Percentiles rank a stretch among this genome's conserved stretches.
phyloP scores from a whole-genome alignment of 2,113 vertebrate genomes.

The Junco hyemalis region DNA sequence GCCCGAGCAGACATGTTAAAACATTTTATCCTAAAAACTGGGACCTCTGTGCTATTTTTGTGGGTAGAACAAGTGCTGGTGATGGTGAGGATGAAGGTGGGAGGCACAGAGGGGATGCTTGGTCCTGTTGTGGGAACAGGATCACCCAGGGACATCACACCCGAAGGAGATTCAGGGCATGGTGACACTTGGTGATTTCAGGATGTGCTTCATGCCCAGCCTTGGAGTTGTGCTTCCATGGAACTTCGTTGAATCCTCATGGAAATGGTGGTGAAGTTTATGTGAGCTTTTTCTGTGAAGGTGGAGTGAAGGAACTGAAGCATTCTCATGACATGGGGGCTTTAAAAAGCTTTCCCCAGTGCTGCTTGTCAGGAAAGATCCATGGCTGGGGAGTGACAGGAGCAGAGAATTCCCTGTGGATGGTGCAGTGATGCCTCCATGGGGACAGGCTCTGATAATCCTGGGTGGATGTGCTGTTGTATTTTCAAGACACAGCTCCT shows the following conservation, averaged over 20 bases:
- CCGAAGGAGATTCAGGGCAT: accelerated
- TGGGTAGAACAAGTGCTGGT: not conserved
- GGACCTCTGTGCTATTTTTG: not conserved
- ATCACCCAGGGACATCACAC: too few species aligned
- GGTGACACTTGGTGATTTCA: not conserved
- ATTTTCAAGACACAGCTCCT: not conserved
- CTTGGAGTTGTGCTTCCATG: not conserved
- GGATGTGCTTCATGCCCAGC: accelerated
- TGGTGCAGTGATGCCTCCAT: not conserved
- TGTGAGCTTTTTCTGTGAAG: not conserved
- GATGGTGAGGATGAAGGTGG: not conserved
- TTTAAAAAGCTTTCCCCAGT: not conserved
- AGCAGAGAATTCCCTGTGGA: not conserved
- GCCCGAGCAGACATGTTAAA: accelerated
- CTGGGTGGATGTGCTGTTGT: not conserved
- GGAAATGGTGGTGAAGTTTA: not conserved
- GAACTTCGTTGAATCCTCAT: not conserved
- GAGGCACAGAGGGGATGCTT: not conserved
- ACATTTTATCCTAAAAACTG: not conserved
- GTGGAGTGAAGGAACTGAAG: not conserved
- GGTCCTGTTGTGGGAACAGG: not conserved
- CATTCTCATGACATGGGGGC: accelerated
- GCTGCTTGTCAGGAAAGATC: not conserved
- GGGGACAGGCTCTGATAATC: not conserved
- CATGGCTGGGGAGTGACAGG: accelerated